phyloP scores from a whole-genome alignment of 2,888 invertebrate genomes.

The Eulithis prunata region DNA sequence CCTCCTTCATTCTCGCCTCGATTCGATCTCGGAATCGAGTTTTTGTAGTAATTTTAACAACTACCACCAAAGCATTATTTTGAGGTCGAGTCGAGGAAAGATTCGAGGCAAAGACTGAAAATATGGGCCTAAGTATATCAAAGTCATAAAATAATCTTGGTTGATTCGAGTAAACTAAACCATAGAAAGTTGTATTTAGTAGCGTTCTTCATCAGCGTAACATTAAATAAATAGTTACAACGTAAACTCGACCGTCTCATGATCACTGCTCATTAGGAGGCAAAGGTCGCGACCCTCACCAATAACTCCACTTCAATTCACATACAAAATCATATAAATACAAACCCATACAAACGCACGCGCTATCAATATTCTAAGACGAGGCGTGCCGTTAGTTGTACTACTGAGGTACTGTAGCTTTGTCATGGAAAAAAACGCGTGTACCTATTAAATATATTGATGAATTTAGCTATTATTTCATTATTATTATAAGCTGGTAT shows the following conservation, averaged over 20 bases:
- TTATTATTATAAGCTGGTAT: too few relatives aligned
- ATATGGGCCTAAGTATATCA: too few relatives aligned
- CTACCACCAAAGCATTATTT: too few relatives aligned
- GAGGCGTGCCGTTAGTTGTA: constrained; percentile 28
- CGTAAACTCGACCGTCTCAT: neutral
- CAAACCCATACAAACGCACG: constrained; percentile 12
- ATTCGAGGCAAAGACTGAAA: too few relatives aligned
- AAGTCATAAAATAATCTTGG: too few relatives aligned
- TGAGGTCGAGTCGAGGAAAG: too few relatives aligned
- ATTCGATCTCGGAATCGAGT: too few relatives aligned
- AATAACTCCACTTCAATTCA: constrained; percentile 4
- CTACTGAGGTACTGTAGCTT: constrained; percentile 19
- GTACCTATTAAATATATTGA: neutral
- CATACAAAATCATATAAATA: constrained; percentile 8
- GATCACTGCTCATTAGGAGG: neutral
- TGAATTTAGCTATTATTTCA: neutral
- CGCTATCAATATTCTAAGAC: constrained; percentile 28
- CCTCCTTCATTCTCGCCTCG: too few relatives aligned
- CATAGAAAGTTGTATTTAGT: neutral
- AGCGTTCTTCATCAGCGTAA: neutral
- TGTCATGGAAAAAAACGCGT: constrained; percentile 13
- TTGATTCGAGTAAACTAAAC: too few relatives aligned
- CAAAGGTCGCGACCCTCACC: constrained; percentile 8
- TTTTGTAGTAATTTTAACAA: too few relatives aligned
- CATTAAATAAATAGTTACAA: constrained; percentile 1